Conservation (phyloP, 2,113 vertebrate species). For the Aramus guarauna region DNA sequence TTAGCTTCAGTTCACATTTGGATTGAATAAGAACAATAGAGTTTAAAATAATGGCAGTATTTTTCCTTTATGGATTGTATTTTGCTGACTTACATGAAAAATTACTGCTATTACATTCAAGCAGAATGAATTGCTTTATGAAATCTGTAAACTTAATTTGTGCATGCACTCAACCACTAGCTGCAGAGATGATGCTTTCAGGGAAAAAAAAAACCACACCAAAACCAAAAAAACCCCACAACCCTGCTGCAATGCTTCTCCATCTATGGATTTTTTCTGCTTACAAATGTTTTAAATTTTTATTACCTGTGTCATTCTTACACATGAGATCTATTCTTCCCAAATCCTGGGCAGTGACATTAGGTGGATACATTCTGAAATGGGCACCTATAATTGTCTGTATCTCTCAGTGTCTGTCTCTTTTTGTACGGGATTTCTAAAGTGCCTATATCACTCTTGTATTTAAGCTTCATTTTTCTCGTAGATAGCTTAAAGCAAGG, state of each 20-base stretch:
- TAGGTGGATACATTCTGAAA: conserved; percentile 21
- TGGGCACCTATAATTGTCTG: background rate
- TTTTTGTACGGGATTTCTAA: background rate
- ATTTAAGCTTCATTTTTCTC: conserved; percentile 17
- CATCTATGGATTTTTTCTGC: conserved; percentile 43
- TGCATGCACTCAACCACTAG: conserved; percentile 46
- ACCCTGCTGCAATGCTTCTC: conserved; percentile 36
- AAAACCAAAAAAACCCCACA: background rate
- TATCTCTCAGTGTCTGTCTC: background rate
- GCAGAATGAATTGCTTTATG: conserved; percentile 69
- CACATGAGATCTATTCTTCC: background rate
- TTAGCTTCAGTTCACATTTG: conserved; percentile 57
- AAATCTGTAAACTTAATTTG: conserved; percentile 76
- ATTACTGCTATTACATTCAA: conserved; percentile 71
- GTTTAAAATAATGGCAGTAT: conserved; percentile 61
- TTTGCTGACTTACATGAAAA: conserved; percentile 77
- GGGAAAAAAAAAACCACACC: conserved; percentile 19
- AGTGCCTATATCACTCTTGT: background rate
- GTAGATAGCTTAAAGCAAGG: background rate
- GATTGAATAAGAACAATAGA: conserved; percentile 67
- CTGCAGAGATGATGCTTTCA: conserved; percentile 30
- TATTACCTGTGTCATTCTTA: conserved; percentile 23
- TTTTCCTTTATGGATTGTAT: conserved; percentile 62
- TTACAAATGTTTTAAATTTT: background rate
- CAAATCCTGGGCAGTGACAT: background rate